Conservation (phyloP, 2,797 vertebrate species). For the Enteromius mattozi region DNA sequence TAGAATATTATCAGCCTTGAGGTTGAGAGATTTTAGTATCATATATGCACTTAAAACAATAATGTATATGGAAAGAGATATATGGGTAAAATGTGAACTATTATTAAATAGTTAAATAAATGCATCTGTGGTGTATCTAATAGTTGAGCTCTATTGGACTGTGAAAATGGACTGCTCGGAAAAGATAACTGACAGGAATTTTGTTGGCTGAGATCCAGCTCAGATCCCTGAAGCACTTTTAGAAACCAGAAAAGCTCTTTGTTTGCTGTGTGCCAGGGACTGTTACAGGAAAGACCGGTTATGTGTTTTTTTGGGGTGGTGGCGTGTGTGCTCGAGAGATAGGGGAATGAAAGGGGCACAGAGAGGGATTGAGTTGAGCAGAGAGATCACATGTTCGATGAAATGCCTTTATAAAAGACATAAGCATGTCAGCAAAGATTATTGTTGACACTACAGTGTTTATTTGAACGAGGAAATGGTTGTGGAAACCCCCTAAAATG, state of each 20-base stretch:
- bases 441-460: background rate
- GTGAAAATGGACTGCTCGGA: constrained; percentile 27
- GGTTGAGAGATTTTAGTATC: background rate
- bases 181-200: constrained; percentile 53
- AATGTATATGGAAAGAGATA: background rate
- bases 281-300: constrained; percentile 50
- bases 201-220: constrained; percentile 31
- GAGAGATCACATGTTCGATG: background rate
- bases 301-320: constrained; percentile 28
- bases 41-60: background rate
- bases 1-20: background rate
- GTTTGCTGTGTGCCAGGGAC: constrained; percentile 13
- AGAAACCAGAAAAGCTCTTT: constrained; percentile 21
- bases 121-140: constrained; percentile 8
- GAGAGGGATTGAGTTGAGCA: background rate
- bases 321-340: background rate
- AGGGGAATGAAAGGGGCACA: background rate
- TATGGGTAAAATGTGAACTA: background rate
- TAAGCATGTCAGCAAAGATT: background rate
- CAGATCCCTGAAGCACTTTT: constrained; percentile 2
- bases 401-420: background rate
- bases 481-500: background rate
- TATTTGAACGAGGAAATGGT: background rate
- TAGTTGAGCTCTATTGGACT: constrained; percentile 7
- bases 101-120: no score